These are phyloP conservation scores for Enteromius argenteus DNA, from an alignment of 2,797 vertebrate genomes.

Conservation along the genomic window DNA sequence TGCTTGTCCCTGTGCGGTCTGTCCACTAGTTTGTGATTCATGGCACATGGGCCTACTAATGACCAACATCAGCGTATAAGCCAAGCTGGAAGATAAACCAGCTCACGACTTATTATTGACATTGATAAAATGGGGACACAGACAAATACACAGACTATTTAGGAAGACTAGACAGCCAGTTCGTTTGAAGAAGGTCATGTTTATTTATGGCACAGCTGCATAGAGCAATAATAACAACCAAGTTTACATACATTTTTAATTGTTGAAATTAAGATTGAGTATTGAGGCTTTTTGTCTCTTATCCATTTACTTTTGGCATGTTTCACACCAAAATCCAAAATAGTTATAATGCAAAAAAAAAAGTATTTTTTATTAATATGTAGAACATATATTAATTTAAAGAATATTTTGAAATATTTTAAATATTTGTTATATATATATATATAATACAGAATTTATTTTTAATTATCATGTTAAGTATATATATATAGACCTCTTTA, in stretches of 20 bases:
- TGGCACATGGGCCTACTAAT: conserved; percentile 50
- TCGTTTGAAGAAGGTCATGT: conserved; percentile 32
- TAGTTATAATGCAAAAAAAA: too few species aligned
- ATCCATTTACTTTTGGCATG: not conserved
- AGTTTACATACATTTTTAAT: not conserved
- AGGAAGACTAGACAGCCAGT: conserved; percentile 25
- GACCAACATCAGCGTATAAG: conserved; percentile 53
- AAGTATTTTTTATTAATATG: too few species aligned
- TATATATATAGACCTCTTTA: not conserved
- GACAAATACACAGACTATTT: conserved; percentile 50
- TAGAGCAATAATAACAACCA: conserved; percentile 6
- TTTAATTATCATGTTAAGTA: not conserved
- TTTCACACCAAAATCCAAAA: not conserved
- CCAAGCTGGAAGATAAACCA: conserved; percentile 55
- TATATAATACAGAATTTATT: too few species aligned
- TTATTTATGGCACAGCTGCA: conserved; percentile 27
- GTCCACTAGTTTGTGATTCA: conserved; percentile 61
- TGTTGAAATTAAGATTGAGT: not conserved
- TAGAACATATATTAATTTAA: not conserved
- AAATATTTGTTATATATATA: too few species aligned
- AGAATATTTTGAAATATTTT: too few species aligned
- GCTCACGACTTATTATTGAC: conserved; percentile 47
- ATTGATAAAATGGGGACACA: conserved; percentile 55
- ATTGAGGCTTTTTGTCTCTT: not conserved
- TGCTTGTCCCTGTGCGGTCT: conserved; percentile 48